Percentiles rank a stretch among this genome's conserved stretches.
Evolutionary conservation across 2,888 invertebrate species (phyloP).

Genomic region (Anarsia innoxiella): DNA sequence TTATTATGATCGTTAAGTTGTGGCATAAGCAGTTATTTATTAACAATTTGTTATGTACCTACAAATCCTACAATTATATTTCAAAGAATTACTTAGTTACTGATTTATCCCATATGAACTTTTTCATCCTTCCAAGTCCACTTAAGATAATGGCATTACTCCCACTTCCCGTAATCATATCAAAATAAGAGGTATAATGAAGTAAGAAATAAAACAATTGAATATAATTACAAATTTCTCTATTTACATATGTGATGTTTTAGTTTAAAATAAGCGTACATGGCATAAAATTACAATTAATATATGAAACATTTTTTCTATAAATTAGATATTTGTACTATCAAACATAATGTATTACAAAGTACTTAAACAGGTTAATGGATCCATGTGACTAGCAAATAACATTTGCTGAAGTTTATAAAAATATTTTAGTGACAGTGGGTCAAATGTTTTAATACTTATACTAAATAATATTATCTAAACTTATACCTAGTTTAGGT

Average conservation of each 20-base stretch:
- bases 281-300: conserved; percentile 73
- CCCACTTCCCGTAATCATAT: no score
- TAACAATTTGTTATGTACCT: no score
- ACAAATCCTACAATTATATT: no score
- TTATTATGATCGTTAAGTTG: no score
- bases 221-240: conserved; percentile 64
- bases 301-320: conserved; percentile 69
- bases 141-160: no score
- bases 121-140: no score
- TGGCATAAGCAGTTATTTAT: no score
- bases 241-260: conserved; percentile 74
- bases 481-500: conserved; percentile 50
- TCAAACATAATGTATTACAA: conserved; percentile 64
- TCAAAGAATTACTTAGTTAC: no score
- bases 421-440: conserved; percentile 63
- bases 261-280: conserved; percentile 75
- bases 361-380: conserved; percentile 67
- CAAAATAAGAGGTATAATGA: no score
- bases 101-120: no score
- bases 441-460: conserved; percentile 49
- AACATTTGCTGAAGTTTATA: conserved; percentile 60
- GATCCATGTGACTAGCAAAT: conserved; percentile 71
- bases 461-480: conserved; percentile 47
- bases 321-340: conserved; percentile 75
- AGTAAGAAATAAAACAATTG: neutral